Conservation (phyloP, 2,888 invertebrate species). For the Stratiomys singularior region DNA sequence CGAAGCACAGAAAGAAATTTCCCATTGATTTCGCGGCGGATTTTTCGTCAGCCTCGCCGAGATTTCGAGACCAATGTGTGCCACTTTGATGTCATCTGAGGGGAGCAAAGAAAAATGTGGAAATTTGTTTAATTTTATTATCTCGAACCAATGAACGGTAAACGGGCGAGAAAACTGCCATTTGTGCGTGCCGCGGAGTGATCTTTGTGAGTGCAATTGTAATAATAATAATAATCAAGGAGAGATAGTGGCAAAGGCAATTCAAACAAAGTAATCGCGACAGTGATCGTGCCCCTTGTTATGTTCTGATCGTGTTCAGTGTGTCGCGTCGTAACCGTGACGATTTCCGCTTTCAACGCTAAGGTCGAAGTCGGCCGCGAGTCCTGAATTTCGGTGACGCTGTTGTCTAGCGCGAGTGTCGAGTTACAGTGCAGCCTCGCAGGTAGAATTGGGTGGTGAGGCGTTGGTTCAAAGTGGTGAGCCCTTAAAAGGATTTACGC, state of each 20-base stretch:
- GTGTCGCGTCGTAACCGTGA: constrained; percentile 6
- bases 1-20: constrained; percentile 5
- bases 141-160: constrained; percentile 42
- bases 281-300: background rate
- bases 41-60: background rate
- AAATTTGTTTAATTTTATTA: constrained; percentile 44
- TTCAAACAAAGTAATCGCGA: constrained; percentile 10
- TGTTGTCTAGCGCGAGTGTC: background rate
- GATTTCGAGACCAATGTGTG: constrained; percentile 25
- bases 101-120: constrained; percentile 13
- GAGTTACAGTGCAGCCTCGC: background rate
- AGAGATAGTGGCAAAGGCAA: constrained; percentile 27
- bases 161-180: constrained; percentile 22
- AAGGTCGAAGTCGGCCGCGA: background rate
- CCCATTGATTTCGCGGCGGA: background rate
- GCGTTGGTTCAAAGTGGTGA: background rate
- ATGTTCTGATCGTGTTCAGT: background rate
- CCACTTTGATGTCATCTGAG: constrained; percentile 30
- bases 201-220: constrained; percentile 19
- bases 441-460: background rate
- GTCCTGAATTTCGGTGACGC: background rate
- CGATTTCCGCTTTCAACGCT: constrained; percentile 26
- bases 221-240: constrained; percentile 21
- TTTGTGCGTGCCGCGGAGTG: constrained; percentile 19
- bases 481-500: constrained; percentile 6